phyloP scores from a whole-genome alignment of 2,797 vertebrate species.

The Crenichthys baileyi region DNA sequence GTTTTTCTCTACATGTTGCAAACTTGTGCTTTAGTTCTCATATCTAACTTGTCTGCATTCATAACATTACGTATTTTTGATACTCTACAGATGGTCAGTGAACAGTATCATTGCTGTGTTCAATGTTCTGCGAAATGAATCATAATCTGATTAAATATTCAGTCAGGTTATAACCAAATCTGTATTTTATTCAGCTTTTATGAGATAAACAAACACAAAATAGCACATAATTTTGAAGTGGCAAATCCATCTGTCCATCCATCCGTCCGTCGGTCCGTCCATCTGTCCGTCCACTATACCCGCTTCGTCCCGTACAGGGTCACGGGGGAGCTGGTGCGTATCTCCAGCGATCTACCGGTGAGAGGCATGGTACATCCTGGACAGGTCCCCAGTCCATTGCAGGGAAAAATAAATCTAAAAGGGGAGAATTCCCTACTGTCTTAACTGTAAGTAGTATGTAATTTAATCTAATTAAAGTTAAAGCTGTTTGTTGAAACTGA shows the following conservation, averaged over 20 bases:
- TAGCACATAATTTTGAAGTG: not conserved
- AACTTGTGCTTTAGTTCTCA: slow-evolving; percentile 10
- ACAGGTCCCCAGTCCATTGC: no score
- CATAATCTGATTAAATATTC: not conserved
- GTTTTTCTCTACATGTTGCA: slow-evolving; percentile 28
- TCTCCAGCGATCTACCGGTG: no score
- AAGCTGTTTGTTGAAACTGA: not conserved
- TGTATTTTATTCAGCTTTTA: not conserved
- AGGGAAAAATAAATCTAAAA: not conserved
- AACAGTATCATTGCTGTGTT: no score
- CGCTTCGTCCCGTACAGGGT: no score
- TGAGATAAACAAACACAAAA: not conserved
- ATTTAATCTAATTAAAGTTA: not conserved
- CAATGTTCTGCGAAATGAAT: not conserved
- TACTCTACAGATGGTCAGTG: not conserved
- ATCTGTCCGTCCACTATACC: no score
- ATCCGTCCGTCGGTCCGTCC: no score
- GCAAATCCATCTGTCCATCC: no score
- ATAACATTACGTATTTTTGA: slow-evolving; percentile 7
- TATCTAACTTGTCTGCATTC: slow-evolving; percentile 25
- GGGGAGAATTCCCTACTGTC: no score
- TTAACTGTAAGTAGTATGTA: not conserved
- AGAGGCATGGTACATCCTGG: no score
- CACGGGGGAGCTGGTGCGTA: no score
- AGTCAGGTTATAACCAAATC: not conserved